Base-by-base conservation (phyloP, 2,113 vertebrate species). In the Patagioenas fasciata region DNA sequence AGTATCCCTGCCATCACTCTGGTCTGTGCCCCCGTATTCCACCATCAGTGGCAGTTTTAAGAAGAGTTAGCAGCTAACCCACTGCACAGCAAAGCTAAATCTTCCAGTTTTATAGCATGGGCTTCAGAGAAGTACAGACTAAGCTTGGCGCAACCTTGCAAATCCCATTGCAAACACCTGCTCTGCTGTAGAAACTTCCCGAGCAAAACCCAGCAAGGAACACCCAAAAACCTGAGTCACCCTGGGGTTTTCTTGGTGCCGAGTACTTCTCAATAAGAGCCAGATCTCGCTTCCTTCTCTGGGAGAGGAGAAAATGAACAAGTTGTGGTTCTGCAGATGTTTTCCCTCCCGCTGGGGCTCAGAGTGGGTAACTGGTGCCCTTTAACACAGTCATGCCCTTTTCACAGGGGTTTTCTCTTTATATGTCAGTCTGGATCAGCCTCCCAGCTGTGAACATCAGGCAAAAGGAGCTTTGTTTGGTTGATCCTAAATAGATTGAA, bases 231-330 rank as follows among this genome's bases (percentile, higher is more conserved):
- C 42, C 79, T 61, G 57, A 82, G 38, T 82, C 62, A 83, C 44
- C 42, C 31, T 38, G 1, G 3, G 58, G 29, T 34, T 89, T 82
- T 75, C 61, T 77, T 9, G 1, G 20, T 74, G 53, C 53, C 11
- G 32, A 56, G 44, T 8, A 12, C 24, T 79, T 79, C 54, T 66
- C 51, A 50, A 12, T 34, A 36, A 20, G 36, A 67, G 15, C 7
- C 10, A 3, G 9, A 21, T 97, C 85, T 91, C 50, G 26, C 44
- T 94, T 93, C 88, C 81, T 44, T 66, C 54, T 94, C 77, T 85
- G 10, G 0, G 66, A 77, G 44, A 50, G 31, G 10, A 69, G n/a
- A 73, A 38, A 36, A 48, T 1, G 8, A 13, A 23, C 9, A 26
- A 65, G 34, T 79, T 18, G 32, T 1, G 7, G 6, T 65, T 85